A percentile compares a stretch with the other conserved stretches of the same genome.
These are phyloP conservation scores for Hyposoter dolosus DNA, from an alignment of 2,888 invertebrate genomes.

Conservation along the genomic window DNA sequence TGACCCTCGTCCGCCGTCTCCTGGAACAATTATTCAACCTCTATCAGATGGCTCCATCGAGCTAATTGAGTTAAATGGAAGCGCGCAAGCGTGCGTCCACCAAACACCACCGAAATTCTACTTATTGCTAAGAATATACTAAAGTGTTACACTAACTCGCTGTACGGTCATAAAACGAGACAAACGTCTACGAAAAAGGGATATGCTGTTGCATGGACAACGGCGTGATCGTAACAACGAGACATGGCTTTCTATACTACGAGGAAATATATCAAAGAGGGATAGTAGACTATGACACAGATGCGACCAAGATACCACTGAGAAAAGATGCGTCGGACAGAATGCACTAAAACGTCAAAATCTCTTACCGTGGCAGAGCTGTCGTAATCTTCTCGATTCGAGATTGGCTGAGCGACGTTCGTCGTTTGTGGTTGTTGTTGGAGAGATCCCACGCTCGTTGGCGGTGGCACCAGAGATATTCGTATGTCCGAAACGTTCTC, in stretches of 20 bases:
- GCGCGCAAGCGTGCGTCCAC: slow-evolving; percentile 37
- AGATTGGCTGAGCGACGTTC: slow-evolving; percentile 74
- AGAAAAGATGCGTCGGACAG: background rate
- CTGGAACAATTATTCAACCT: slow-evolving; percentile 83
- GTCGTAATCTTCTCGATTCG: slow-evolving; percentile 86
- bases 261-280: background rate
- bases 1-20: slow-evolving; percentile 96
- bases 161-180: too few species aligned
- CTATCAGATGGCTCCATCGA: slow-evolving; percentile 84
- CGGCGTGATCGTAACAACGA: background rate
- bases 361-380: slow-evolving; percentile 86
- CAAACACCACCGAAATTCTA: slow-evolving; percentile 7
- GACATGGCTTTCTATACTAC: background rate
- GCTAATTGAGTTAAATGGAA: slow-evolving; percentile 69
- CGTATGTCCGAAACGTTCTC: slow-evolving; percentile 68
- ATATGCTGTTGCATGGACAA: background rate
- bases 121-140: background rate
- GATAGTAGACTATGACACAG: background rate
- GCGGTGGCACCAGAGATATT: slow-evolving; percentile 69
- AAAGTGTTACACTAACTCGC: background rate
- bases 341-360: slow-evolving; percentile 22
- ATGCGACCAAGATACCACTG: background rate
- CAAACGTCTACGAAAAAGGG: background rate
- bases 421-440: slow-evolving; percentile 79
- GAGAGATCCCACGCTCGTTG: slow-evolving; percentile 67